phyloP scores from a whole-genome alignment of 2,113 vertebrate species.

The Phyllostomus discolor region DNA sequence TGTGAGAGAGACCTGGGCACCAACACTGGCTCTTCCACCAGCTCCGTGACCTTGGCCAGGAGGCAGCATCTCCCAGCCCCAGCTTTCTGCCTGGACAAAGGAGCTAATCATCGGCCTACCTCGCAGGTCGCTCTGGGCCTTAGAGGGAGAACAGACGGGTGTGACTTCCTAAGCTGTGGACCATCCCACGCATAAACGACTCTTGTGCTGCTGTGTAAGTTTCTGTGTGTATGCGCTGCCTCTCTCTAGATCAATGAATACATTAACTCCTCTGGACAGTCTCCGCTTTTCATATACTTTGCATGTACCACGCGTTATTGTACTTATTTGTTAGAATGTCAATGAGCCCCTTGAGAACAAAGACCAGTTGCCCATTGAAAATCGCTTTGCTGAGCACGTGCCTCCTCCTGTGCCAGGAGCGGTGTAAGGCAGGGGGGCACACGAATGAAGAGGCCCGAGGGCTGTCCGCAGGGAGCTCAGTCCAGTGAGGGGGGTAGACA shows the following conservation, averaged over 20 bases:
- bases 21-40: background rate
- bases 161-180: background rate
- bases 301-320: background rate
- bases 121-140: background rate
- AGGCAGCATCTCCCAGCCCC: background rate
- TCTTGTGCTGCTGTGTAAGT: background rate
- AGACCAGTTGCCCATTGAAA: background rate
- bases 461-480: background rate
- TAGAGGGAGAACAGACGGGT: background rate
- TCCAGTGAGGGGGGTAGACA: background rate
- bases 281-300: background rate
- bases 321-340: background rate
- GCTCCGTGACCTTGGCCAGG: constrained; percentile 30
- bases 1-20: constrained; percentile 34
- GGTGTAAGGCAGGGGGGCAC: background rate
- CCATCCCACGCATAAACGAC: background rate
- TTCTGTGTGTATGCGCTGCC: background rate
- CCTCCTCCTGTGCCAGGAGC: background rate
- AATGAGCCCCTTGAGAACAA: background rate
- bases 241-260: background rate
- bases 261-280: background rate
- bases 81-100: background rate
- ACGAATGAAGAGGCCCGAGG: background rate
- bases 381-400: background rate
- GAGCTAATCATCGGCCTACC: background rate